Conservation (phyloP, 2,113 vertebrate species). For the Motacilla tschutschensis region DNA sequence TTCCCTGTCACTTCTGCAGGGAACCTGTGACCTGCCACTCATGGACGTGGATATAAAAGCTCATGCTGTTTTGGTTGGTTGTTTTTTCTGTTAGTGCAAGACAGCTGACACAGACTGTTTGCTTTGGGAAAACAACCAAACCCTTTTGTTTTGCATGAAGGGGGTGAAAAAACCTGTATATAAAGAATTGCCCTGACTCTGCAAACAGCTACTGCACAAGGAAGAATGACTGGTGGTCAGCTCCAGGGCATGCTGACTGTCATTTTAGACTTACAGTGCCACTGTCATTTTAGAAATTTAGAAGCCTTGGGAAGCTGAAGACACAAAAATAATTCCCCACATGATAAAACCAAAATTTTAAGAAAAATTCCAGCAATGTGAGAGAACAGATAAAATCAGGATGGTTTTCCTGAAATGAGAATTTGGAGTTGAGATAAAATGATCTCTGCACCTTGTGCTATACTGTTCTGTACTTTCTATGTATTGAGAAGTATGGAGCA, state of each 20-base stretch:
- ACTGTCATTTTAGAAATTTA: background rate
- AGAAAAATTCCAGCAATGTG: background rate
- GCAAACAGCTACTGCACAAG: constrained; percentile 33
- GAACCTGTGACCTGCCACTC: constrained; percentile 52
- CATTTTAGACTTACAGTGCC: background rate
- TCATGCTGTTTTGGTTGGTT: constrained; percentile 6
- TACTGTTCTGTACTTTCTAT: background rate
- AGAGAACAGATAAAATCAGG: background rate
- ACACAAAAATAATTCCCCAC: background rate
- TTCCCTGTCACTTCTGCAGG: background rate
- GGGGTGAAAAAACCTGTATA: background rate
- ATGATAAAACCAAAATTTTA: background rate
- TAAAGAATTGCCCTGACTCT: constrained; percentile 55
- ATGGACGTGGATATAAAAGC: background rate
- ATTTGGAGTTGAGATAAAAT: background rate
- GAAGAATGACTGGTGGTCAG: background rate
- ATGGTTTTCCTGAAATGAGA: background rate
- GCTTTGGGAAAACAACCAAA: constrained; percentile 53
- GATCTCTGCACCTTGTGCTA: background rate
- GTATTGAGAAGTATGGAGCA: background rate
- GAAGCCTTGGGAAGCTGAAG: background rate
- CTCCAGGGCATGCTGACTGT: background rate
- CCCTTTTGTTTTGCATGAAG: constrained; percentile 45
- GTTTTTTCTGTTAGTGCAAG: background rate
- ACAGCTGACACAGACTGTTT: constrained; percentile 57